These are phyloP conservation scores for Contarinia nasturtii DNA, from an alignment of 1,140 invertebrate species.

Conservation along the genomic window DNA sequence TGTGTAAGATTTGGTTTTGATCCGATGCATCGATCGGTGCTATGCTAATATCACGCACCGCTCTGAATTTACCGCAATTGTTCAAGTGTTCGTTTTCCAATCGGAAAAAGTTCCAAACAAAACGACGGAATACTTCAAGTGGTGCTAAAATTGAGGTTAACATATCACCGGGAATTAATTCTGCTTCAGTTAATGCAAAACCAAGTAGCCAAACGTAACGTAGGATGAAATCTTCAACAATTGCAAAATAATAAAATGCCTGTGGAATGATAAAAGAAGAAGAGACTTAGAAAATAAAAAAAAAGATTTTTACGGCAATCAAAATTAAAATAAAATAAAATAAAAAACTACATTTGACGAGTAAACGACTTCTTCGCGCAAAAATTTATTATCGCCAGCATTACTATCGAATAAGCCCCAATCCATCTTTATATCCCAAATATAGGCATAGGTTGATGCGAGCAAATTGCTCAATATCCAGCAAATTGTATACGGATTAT, in stretches of 20 bases:
- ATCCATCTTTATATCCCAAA: constrained; percentile 97
- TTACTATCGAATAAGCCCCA: constrained; percentile 90
- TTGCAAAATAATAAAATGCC: constrained; percentile 93
- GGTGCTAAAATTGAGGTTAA: constrained; percentile 78
- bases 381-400: constrained; percentile 62
- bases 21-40: constrained; percentile 89
- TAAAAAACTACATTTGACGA: constrained; percentile 36
- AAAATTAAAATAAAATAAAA: constrained; percentile 1
- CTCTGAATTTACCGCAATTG: constrained; percentile 98
- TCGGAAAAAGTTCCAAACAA: constrained; percentile 99
- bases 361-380: constrained; percentile 61
- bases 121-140: constrained; percentile 88
- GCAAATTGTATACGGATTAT: constrained; percentile 65
- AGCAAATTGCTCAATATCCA: constrained; percentile 58
- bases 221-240: constrained; percentile 85
- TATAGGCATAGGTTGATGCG: constrained; percentile 69
- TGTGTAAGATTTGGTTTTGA: constrained; percentile 71
- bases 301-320: neutral
- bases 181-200: constrained; percentile 70
- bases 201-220: constrained; percentile 84
- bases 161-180: constrained; percentile 58
- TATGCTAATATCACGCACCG: constrained; percentile 94
- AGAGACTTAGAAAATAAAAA: neutral
- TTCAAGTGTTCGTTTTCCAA: constrained; percentile 99
- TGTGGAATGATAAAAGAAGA: constrained; percentile 24